Evolutionary conservation across 2,888 invertebrate species (phyloP), one percentile per base, ranked within the genome.

Genomic region (Protodeltote pygarga): DNA sequence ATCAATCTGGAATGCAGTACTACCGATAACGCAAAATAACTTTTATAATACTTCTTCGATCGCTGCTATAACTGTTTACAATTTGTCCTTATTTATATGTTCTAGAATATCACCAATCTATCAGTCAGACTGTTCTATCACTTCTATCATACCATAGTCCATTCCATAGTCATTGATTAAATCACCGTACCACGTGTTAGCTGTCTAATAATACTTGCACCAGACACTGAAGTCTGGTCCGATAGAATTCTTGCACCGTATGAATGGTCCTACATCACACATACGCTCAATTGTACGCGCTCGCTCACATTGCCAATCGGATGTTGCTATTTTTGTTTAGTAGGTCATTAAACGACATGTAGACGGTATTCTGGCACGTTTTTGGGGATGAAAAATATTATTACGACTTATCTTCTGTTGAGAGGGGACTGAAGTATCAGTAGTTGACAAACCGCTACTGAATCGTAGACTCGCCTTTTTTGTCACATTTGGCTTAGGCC

Each of bases 271-370:
- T 48, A 53, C 32, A 57, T 46, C 31, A 37, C 51, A 71, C 79
- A 66, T 76, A 65, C 74, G 77, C 49, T 38, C 53, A 78, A 51
- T 73, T 77, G 73, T 39, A 58, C 68, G 77, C 77, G 46, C 77
- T 50, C 73, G 81, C 84, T 85, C 84, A 83, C 71, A 21, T 73
- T 75, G 81, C 79, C 81, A 79, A 81, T 85, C 78, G 82, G 77
- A 80, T 78, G 82, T 68, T 66, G 72, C 83, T 80, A 81, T 84
- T 82, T 82, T 78, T 73, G 83, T 83, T 82, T 80, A 84, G 75
- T 84, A 80, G 86, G 82, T 85, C 85, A 81, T 86, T 85, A 83
- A 80, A 83, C 87, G 82, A 64, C 71, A 54, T 54, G 54, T 39
- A 40, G 33, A 45, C 33, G n/a, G 9, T 25, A 11, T 19, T 28